Percentiles rank a stretch among this genome's conserved stretches.
These are phyloP conservation scores for Diprion similis DNA, from an alignment of 1,140 invertebrate genomes.

Conservation along the genomic window DNA sequence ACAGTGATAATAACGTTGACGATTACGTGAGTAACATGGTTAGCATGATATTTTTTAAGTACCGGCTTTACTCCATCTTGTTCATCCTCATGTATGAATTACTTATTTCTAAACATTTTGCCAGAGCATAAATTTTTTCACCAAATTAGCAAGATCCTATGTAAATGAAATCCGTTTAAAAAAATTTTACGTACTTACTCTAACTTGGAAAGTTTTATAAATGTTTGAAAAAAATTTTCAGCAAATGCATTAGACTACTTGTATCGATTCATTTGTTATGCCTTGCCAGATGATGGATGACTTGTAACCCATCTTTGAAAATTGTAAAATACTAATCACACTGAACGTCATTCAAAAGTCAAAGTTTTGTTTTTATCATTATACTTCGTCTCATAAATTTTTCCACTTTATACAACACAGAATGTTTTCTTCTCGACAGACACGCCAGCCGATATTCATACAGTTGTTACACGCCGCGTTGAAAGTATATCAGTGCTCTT, in stretches of 20 bases:
- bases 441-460: constrained; percentile 94
- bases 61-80: background rate
- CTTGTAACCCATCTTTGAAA: too few species aligned
- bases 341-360: background rate
- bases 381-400: background rate
- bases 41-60: background rate
- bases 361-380: constrained; percentile 2
- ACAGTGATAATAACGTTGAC: constrained; percentile 52
- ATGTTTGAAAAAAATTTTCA: too few species aligned
- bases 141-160: too few species aligned
- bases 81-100: constrained; percentile 31
- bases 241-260: too few species aligned
- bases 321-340: too few species aligned
- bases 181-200: too few species aligned
- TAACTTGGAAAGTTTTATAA: too few species aligned
- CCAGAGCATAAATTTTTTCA: too few species aligned
- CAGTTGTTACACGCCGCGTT: constrained; percentile 91
- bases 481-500: constrained; percentile 88
- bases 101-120: too few species aligned
- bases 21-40: constrained; percentile 52
- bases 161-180: too few species aligned
- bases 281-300: too few species aligned
- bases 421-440: constrained; percentile 66
- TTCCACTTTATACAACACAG: background rate
- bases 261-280: too few species aligned